Evolutionary conservation across 2,113 vertebrate species (phyloP).

Genomic region (Ovis canadensis): DNA sequence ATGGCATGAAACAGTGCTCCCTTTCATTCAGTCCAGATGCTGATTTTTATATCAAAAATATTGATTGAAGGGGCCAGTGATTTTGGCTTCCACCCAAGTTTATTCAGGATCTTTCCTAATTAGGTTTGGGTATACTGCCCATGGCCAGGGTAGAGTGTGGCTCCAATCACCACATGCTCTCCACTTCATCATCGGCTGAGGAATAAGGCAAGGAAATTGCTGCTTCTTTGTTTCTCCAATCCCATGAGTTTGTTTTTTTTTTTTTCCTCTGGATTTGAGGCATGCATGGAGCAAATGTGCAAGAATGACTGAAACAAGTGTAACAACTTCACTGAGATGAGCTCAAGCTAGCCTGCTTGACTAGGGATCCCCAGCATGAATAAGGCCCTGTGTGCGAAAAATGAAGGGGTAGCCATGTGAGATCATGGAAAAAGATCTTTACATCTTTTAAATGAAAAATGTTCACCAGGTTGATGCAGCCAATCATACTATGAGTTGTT

Average conservation of each 20-base stretch:
- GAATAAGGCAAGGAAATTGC: constrained; percentile 57
- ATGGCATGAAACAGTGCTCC: constrained; percentile 63
- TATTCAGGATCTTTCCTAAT: constrained; percentile 70
- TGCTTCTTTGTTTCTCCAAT: constrained; percentile 61
- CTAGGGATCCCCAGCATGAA: neutral
- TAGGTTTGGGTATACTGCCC: constrained; percentile 58
- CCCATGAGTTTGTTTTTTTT: constrained; percentile 35
- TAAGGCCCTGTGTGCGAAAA: constrained; percentile 29
- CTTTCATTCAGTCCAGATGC: constrained; percentile 70
- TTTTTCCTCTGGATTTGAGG: constrained; percentile 49
- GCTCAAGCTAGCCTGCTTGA: neutral
- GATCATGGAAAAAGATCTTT: constrained; percentile 36
- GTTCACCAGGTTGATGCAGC: neutral
- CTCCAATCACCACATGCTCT: constrained; percentile 56
- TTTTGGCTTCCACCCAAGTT: constrained; percentile 61
- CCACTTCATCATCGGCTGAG: constrained; percentile 61
- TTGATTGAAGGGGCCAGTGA: constrained; percentile 63
- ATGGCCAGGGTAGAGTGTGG: constrained; percentile 56
- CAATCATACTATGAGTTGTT: neutral
- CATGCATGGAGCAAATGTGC: constrained; percentile 47
- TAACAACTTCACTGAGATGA: constrained; percentile 9
- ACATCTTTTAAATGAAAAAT: constrained; percentile 47
- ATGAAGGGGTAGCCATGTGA: constrained; percentile 10
- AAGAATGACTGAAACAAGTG: constrained; percentile 42
- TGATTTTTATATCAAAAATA: constrained; percentile 73